Percentiles rank a stretch among this genome's conserved stretches.
Evolutionary conservation across 2,888 invertebrate species (phyloP).

Genomic region (Napeogenes sylphis): DNA sequence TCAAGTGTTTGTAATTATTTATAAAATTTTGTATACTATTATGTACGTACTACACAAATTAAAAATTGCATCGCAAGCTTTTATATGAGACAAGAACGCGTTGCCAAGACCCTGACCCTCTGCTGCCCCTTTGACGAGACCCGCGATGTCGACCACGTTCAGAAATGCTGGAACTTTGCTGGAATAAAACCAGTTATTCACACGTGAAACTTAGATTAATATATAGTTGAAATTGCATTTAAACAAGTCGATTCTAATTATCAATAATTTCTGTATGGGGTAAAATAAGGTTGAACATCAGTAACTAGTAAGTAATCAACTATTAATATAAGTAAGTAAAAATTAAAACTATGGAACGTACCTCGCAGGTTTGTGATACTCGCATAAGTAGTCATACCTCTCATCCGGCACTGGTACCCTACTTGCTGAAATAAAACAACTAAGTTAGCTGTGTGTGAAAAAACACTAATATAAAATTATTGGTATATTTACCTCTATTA

Average conservation of each 20-base stretch:
- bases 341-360: conserved; percentile 56
- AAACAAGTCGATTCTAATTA: no score
- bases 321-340: not conserved
- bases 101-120: conserved; percentile 99
- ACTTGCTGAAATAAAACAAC: conserved; percentile 77
- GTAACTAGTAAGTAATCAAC: no score
- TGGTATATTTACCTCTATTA: no score
- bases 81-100: conserved; percentile 98
- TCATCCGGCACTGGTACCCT: conserved; percentile 98
- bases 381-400: conserved; percentile 94
- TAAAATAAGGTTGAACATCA: no score
- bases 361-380: conserved; percentile 96
- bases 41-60: conserved; percentile 93
- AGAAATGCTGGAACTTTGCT: conserved; percentile 99
- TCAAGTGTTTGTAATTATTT: not conserved
- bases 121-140: conserved; percentile 97
- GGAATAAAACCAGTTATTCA: conserved; percentile 36
- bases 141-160: conserved; percentile 99
- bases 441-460: conserved; percentile 32
- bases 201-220: no score
- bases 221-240: no score
- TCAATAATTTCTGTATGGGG: no score
- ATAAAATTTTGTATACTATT: not conserved
- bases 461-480: no score
- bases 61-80: conserved; percentile 98